A percentile compares a stretch with the other conserved stretches of the same genome.
These are phyloP conservation scores for Polypterus senegalus DNA, from an alignment of 2,113 vertebrate genomes.

Conservation along the genomic window DNA sequence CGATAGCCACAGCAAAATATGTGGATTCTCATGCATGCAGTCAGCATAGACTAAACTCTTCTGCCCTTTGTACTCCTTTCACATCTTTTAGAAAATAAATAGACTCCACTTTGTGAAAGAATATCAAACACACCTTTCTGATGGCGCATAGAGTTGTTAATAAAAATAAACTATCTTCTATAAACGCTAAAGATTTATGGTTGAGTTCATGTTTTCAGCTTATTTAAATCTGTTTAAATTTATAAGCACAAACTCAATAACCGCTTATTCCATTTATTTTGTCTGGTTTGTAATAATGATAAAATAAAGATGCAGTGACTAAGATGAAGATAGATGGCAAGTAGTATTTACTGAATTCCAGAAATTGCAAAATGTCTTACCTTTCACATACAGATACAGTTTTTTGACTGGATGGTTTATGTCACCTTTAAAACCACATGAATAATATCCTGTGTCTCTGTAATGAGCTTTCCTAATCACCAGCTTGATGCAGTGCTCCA, in stretches of 20 bases:
- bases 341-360: neutral
- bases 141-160: no score
- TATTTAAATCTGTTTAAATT: constrained; percentile 10
- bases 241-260: constrained; percentile 7
- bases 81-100: constrained; percentile 1
- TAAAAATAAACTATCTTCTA: no score
- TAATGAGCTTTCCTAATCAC: constrained; percentile 32
- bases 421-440: constrained; percentile 34
- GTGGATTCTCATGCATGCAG: no score
- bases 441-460: constrained; percentile 57
- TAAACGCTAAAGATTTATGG: neutral
- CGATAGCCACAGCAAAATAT: no score
- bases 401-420: constrained; percentile 10
- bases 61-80: neutral
- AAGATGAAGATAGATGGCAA: no score
- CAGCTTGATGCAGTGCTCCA: constrained; percentile 50
- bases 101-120: constrained; percentile 3
- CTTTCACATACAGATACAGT: constrained; percentile 65
- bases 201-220: constrained; percentile 20
- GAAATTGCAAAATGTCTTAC: constrained; percentile 34
- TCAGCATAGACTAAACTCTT: neutral
- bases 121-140: neutral
- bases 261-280: fast-evolving
- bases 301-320: neutral
- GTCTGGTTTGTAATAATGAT: neutral